Evolutionary conservation across 2,888 invertebrate species (phyloP), one percentile per base, ranked within the genome.

Genomic region (Eilema caniola): DNA sequence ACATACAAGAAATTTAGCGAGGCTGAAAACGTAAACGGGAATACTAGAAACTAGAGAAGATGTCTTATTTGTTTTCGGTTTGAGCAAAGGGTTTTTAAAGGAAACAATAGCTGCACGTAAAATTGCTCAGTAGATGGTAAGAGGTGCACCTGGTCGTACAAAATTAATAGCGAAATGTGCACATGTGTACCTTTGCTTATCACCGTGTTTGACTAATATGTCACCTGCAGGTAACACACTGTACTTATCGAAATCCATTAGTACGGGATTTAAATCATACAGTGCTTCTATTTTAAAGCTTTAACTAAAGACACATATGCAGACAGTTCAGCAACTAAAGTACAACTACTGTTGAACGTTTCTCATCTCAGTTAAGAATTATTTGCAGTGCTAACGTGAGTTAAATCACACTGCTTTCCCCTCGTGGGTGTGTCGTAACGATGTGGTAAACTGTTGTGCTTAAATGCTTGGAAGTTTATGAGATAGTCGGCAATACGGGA

Each of bases 261-360:
- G 76, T 83, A 78, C 71, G 70, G 69, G 71, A 24, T 53, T 67
- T 81, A 83, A 71, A 78, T 76, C 20, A 60, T 62, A 53, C 64
- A 65, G 57, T 74, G 70, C 63, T 74, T 80, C 80, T 79, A 83
- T 81, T 83, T 85, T 79, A 80, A 77, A 75, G 81, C 69, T 76
- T 75, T 66, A 65, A 70, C 66, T 66, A 74, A 79, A 81, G 83
- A 85, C 80, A 73, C 67, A 72, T 67, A 70, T 62, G 71, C 73
- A 66, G 47, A 31, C 24, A 81, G 25, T 56, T 28, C 33, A 37
- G 33, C 12, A 69, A 83, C 70, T 78, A 16, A 80, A 71, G 71
- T 33, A n/a, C n/a, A n/a, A 62, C 37, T 83, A 80, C 85, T 81
- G 74, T 70, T 74, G 65, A 67, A 62, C 64, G n/a, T 63, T 53